Evolutionary conservation across 2,113 vertebrate species (phyloP).

Genomic region (Solea solea): DNA sequence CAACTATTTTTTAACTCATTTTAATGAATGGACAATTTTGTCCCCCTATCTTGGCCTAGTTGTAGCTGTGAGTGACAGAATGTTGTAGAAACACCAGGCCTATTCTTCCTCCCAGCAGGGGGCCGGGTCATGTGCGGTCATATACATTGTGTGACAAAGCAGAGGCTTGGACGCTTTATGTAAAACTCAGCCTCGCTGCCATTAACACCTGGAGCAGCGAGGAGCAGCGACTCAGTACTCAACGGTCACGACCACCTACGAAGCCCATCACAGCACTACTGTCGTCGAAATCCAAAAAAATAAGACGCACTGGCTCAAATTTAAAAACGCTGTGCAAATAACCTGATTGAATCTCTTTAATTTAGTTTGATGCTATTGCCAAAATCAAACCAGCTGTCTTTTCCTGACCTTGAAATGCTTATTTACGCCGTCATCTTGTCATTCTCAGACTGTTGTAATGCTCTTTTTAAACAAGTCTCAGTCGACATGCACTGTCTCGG

Average conservation of each 20-base stretch:
- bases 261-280: slow-evolving; percentile 9
- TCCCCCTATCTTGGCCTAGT: neutral
- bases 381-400: too few relatives aligned
- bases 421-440: too few relatives aligned
- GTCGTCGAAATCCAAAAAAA: neutral
- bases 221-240: slow-evolving; percentile 35
- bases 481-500: too few relatives aligned
- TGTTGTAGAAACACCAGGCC: slow-evolving; percentile 43
- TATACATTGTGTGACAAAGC: slow-evolving; percentile 28
- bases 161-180: slow-evolving; percentile 21
- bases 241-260: slow-evolving; percentile 34
- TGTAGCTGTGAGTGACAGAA: slow-evolving; percentile 14
- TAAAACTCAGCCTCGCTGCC: slow-evolving; percentile 40
- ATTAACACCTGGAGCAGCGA: slow-evolving; percentile 33
- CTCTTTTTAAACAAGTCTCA: too few relatives aligned
- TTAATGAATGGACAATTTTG: neutral
- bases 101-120: slow-evolving; percentile 33
- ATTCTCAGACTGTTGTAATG: too few relatives aligned
- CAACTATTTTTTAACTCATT: neutral
- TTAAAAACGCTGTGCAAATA: too few relatives aligned
- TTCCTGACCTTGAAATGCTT: too few relatives aligned
- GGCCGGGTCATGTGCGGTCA: slow-evolving; percentile 23
- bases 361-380: too few relatives aligned
- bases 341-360: too few relatives aligned
- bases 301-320: too few relatives aligned